A percentile compares a stretch with the other conserved stretches of the same genome.
Conservation (phyloP, 1,140 invertebrate species). For the Luehdorfia chinensis region DNA sequence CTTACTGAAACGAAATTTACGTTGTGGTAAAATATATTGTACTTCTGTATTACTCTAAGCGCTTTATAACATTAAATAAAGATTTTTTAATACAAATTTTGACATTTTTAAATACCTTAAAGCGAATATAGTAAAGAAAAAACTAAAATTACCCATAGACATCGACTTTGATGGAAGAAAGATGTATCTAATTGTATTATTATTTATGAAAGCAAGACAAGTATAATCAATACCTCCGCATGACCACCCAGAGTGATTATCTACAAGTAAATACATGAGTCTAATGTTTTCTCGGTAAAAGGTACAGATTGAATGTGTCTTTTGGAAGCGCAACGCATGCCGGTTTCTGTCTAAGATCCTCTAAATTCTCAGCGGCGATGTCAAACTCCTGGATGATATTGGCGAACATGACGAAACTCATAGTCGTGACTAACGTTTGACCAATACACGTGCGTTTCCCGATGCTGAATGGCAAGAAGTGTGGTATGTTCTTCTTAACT, state of each 20-base stretch:
- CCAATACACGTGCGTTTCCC: conserved; percentile 93
- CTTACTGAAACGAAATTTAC: too few relatives aligned
- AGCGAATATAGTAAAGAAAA: too few relatives aligned
- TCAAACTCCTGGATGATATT: conserved; percentile 87
- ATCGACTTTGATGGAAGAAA: too few relatives aligned
- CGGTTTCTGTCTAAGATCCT: conserved; percentile 77
- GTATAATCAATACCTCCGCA: too few relatives aligned
- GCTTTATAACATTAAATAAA: too few relatives aligned
- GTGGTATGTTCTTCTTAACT: conserved; percentile 78
- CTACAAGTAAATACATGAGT: conserved; percentile 17
- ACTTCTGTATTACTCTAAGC: too few relatives aligned
- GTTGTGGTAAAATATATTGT: too few relatives aligned
- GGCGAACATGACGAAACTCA: conserved; percentile 85
- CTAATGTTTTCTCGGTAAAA: conserved; percentile 75
- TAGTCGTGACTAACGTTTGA: conserved; percentile 87
- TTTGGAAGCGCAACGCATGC: conserved; percentile 84
- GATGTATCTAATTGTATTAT: too few relatives aligned
- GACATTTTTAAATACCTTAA: too few relatives aligned
- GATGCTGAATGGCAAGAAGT: conserved; percentile 92
- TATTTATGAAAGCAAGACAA: too few relatives aligned
- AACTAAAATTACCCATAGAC: too few relatives aligned
- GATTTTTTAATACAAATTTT: too few relatives aligned
- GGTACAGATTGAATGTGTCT: conserved; percentile 80
- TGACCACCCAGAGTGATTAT: conserved; percentile 11
- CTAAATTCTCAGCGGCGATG: conserved; percentile 77